Evolutionary conservation across 1,140 invertebrate genomes (phyloP).

Genomic region (Orchesella cincta): DNA sequence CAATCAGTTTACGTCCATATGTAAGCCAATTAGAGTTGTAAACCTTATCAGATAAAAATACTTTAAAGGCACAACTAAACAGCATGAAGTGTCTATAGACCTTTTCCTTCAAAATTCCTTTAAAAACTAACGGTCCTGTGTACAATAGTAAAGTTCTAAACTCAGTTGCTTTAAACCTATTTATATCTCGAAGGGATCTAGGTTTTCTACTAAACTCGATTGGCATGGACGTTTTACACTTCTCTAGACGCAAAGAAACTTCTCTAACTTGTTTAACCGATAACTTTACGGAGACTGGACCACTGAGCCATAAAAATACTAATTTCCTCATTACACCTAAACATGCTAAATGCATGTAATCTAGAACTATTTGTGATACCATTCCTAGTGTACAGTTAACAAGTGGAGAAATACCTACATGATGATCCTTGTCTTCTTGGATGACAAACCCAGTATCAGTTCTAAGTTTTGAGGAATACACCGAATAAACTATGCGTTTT

Average conservation of each 20-base stretch:
- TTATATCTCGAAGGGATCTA: conserved; percentile 27
- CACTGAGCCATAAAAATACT: conserved; percentile 6
- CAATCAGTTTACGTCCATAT: conserved; percentile 26
- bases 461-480: background rate
- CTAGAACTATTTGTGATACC: conserved; percentile 28
- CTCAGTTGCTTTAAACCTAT: conserved; percentile 41
- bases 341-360: conserved; percentile 39
- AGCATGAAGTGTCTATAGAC: conserved; percentile 40
- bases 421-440: conserved; percentile 26
- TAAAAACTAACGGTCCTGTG: conserved; percentile 31
- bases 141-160: conserved; percentile 42
- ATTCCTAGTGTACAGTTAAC: conserved; percentile 27
- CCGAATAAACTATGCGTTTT: conserved; percentile 15
- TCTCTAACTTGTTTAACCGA: background rate
- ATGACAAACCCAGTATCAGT: conserved; percentile 28
- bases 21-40: background rate
- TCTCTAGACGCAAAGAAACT: background rate
- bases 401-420: conserved; percentile 18
- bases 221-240: background rate
- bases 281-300: background rate
- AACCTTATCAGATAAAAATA: conserved; percentile 24
- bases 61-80: conserved; percentile 20
- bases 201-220: conserved; percentile 39
- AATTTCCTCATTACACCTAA: conserved; percentile 40
- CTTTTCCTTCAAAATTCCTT: conserved; percentile 6